Evolutionary conservation across 2,888 invertebrate species (phyloP).

Genomic region (Sclerodermus sp.): DNA sequence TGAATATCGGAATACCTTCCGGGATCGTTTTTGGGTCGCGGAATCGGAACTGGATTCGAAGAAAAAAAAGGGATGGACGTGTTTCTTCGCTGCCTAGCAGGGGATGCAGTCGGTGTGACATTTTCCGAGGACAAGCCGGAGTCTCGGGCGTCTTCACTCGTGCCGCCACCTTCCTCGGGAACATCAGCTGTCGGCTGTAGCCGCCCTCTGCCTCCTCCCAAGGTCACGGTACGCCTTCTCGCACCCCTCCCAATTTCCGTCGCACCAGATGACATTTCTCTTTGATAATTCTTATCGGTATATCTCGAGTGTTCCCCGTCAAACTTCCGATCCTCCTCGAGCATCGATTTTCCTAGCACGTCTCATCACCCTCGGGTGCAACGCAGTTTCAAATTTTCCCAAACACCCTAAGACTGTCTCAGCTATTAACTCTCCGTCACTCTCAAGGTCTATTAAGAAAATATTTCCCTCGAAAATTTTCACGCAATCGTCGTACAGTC

Average conservation of each 20-base stretch:
- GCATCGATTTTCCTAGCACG: no score
- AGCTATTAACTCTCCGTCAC: no score
- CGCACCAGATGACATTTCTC: no score
- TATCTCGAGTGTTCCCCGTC: no score
- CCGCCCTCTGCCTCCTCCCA: background rate
- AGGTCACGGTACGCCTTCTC: constrained; percentile 29
- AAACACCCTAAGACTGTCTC: no score
- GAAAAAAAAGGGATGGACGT: constrained; percentile 13
- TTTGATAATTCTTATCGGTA: no score
- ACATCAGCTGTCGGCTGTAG: background rate
- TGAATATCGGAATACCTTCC: constrained; percentile 39
- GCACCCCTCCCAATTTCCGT: constrained; percentile 30
- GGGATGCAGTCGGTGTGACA: constrained; percentile 52
- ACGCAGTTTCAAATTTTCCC: no score
- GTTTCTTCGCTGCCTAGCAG: constrained; percentile 36
- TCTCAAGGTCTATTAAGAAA: no score
- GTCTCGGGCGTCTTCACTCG: constrained; percentile 43
- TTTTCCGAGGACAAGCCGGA: constrained; percentile 54
- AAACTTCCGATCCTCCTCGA: no score
- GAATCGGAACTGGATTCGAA: constrained; percentile 25
- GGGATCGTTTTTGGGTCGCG: constrained; percentile 35
- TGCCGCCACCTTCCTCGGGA: constrained; percentile 11
- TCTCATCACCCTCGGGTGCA: no score
- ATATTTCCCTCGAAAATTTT: no score
- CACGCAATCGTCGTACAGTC: no score